Percentiles rank a stretch among this genome's conserved stretches.
phyloP scores from a whole-genome alignment of 1,140 invertebrate genomes.

The Bombus vancouverensis region DNA sequence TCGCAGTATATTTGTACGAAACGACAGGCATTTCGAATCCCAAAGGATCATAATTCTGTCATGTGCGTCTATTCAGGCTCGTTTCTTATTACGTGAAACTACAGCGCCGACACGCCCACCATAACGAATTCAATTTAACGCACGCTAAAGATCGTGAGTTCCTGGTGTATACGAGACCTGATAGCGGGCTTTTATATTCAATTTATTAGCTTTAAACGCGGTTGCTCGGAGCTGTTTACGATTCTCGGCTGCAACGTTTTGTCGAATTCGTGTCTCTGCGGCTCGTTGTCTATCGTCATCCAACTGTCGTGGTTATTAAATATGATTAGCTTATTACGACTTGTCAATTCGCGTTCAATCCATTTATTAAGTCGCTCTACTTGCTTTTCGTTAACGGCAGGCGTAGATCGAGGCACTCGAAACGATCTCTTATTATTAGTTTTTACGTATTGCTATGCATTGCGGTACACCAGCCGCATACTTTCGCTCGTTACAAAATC shows the following conservation, averaged over 20 bases:
- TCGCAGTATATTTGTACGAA: neutral
- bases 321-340: conserved; percentile 28
- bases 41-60: conserved; percentile 18
- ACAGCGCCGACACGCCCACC: conserved; percentile 52
- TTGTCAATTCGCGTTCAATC: neutral
- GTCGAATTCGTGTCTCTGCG: conserved; percentile 29
- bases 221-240: conserved; percentile 17
- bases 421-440: conserved; percentile 30
- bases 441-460: conserved; percentile 12
- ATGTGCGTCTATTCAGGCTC: conserved; percentile 7
- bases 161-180: conserved; percentile 19
- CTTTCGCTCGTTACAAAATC: conserved; percentile 61
- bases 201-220: conserved; percentile 49
- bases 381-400: conserved; percentile 14
- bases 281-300: neutral
- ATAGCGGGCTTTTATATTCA: conserved; percentile 45
- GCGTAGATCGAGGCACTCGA: conserved; percentile 1
- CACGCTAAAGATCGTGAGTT: conserved; percentile 44
- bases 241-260: neutral
- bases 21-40: neutral
- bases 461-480: neutral
- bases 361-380: conserved; percentile 32
- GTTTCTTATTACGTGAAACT: conserved; percentile 58
- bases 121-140: conserved; percentile 66
- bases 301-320: neutral